Conservation (phyloP, 1,140 invertebrate species). For the Dinothrombium tinctorium region DNA sequence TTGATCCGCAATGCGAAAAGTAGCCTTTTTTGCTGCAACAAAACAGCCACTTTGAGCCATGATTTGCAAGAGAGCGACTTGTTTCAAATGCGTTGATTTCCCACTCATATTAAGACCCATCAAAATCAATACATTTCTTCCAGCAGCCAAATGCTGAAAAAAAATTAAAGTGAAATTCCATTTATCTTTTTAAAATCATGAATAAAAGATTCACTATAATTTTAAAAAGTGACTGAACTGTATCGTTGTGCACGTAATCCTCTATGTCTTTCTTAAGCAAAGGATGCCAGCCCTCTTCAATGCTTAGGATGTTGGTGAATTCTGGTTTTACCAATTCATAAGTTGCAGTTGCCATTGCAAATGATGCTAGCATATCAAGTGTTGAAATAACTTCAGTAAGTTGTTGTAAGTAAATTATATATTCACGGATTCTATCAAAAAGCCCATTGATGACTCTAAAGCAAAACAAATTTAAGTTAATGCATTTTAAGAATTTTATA, state of each 20-base stretch:
- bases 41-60: slow-evolving; percentile 74
- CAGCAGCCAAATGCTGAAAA: slow-evolving; percentile 24
- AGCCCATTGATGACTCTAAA: slow-evolving; percentile 25
- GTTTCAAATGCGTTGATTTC: slow-evolving; percentile 73
- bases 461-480: too few relatives aligned
- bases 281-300: slow-evolving; percentile 48
- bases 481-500: too few relatives aligned
- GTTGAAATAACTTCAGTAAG: slow-evolving; percentile 51
- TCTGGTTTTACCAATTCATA: slow-evolving; percentile 38
- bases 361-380: slow-evolving; percentile 46
- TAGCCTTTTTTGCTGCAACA: slow-evolving; percentile 52
- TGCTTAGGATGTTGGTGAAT: slow-evolving; percentile 39
- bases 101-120: slow-evolving; percentile 81
- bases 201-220: slow-evolving; percentile 4
- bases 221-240: slow-evolving; percentile 29
- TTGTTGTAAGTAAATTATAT: slow-evolving; percentile 48
- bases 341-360: slow-evolving; percentile 37
- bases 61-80: slow-evolving; percentile 63
- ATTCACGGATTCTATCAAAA: slow-evolving; percentile 28
- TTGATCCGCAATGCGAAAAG: slow-evolving; percentile 43
- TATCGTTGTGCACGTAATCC: slow-evolving; percentile 42
- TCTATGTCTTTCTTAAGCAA: slow-evolving; percentile 25
- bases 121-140: slow-evolving; percentile 51
- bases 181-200: neutral
- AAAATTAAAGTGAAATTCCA: slow-evolving; percentile 1